Base-by-base conservation (phyloP, 2,888 invertebrate species). In the Arge pagana region DNA sequence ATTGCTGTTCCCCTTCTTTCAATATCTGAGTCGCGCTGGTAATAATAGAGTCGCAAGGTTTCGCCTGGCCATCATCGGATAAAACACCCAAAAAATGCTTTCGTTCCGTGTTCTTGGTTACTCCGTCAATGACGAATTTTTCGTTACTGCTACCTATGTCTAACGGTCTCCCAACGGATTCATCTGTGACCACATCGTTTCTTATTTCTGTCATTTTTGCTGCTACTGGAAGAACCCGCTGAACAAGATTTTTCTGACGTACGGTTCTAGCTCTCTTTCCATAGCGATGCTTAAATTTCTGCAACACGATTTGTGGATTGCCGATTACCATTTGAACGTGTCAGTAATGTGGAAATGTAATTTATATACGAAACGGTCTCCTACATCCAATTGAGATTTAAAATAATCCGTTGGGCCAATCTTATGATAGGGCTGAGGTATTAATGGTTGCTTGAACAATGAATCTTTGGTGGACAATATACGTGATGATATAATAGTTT, bases 221-320 rank as follows among this genome's bases (percentile, higher is more conserved):
- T 37, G 55, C 57, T 31, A 30, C 40, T 4, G 40, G 40, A 3
- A 40, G 23, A 40, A 41, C 50, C 4, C 41, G 40, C 18, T 24
- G 50, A 41, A 91, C 85, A 3, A 90, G 85, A 66, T 85, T 85
- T 62, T 83, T 82, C 30, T 80, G 74, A 7, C 75, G 66, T 3
- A 77, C 68, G 3, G 71, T 72, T 33, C 78, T 72, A 13, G 78
- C 73, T 50, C 73, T 63, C 62, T 78, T 78, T 53, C 74, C 76
- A 60, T 77, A 80, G 11, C 78, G 75, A 10, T 78, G 77, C 52
- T 74, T 73, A 50, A 79, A 78, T 67, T 78, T 78, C 79, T 79
- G 55, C 1, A 65, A 59, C n/a, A n/a, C n/a, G n/a, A n/a, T n/a
- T n/a, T n/a, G n/a, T n/a, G n/a, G n/a, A n/a, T n/a, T n/a, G n/a